phyloP scores from a whole-genome alignment of 2,888 invertebrate species.

The Pseudococcus longispinus region DNA sequence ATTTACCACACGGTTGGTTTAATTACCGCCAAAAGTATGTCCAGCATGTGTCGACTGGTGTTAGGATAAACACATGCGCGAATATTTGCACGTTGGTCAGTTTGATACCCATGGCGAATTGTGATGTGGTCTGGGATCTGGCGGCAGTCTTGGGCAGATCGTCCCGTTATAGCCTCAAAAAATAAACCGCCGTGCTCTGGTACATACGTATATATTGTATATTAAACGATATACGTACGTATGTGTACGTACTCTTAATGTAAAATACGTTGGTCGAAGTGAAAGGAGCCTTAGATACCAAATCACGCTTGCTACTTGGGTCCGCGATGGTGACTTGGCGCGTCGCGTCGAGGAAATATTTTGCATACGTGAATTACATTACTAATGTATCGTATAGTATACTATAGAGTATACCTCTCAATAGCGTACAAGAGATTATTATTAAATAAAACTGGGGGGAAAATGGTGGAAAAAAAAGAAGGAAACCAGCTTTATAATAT shows the following conservation, averaged over 20 bases:
- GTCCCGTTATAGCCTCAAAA: constrained; percentile 29
- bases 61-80: background rate
- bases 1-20: background rate
- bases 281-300: constrained; percentile 9
- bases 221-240: background rate
- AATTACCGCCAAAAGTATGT: background rate
- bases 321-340: background rate
- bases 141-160: background rate
- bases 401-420: constrained; percentile 1
- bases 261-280: constrained; percentile 6
- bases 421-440: constrained; percentile 14
- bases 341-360: constrained; percentile 31
- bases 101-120: background rate
- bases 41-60: background rate
- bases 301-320: background rate
- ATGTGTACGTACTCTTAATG: background rate
- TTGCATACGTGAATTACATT: constrained; percentile 45
- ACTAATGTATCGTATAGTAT: constrained; percentile 16
- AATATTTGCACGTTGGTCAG: background rate
- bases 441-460: background rate
- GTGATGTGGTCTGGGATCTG: background rate
- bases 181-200: background rate
- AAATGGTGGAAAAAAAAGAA: constrained; percentile 3
- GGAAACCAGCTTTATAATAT: constrained; percentile 48
- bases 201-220: background rate